Evolutionary conservation across 2,797 vertebrate species (phyloP), one percentile per base, ranked within the genome.

Genomic region (Rhabdophis nuchalis): DNA sequence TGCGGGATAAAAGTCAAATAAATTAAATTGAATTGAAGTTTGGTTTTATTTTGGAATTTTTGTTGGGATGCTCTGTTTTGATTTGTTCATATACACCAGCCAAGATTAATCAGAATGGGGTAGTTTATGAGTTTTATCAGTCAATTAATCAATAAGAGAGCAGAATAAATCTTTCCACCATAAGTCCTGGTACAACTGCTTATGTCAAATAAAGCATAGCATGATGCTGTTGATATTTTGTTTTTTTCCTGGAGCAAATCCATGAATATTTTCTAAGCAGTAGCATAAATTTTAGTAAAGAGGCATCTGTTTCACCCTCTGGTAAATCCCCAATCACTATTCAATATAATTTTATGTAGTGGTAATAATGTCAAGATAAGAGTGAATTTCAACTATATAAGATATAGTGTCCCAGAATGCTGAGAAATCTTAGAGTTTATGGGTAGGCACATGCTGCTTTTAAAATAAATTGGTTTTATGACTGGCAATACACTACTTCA

Each of bases 331-430:
- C 72, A 57, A 53, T 53, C 58, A 41, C 89, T 56, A n/a, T 88
- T 92, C 61, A 60, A 61, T n/a, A 57, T 92, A 54, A 57, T 87
- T 41, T 92, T 89, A 91, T 92, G 88, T 46, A 56, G 50, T 77
- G 52, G 23, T 29, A 87, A 85, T 64, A 86, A 90, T 54, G 72
- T 50, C 82, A 41, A 64, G 52, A 91, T 25, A 85, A 92, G 32
- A 72, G 57, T 72, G 64, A 92, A 64, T 53, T 20, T 93, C 85
- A 87, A 56, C 18, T 87, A 18, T 1, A 54, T 8, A 1, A 54
- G 56, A 64, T 77, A 58, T 6, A 82, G 41, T 68, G 89, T 92
- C 68, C 90, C 46, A 68, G 27, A 87, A 93, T 50, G 50, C 77
- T 54, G 61, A 92, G 54, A 93, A 86, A 93, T 89, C 86, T 77